Evolutionary conservation across 2,113 vertebrate genomes (phyloP).

Genomic region (Chaetodon trifascialis): DNA sequence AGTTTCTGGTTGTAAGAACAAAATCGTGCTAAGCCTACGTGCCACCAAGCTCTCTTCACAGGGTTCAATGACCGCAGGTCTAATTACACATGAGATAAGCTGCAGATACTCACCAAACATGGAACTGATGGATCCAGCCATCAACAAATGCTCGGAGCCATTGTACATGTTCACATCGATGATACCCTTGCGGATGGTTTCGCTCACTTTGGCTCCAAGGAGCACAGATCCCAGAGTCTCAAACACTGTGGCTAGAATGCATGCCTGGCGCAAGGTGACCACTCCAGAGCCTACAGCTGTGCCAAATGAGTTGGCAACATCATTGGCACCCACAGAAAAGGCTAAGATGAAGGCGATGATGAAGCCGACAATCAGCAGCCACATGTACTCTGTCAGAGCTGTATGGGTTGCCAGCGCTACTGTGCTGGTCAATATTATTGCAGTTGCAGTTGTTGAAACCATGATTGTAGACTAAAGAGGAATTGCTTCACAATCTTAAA

Average conservation of each 20-base stretch:
- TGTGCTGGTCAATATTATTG: constrained; percentile 63
- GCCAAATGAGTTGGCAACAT: constrained; percentile 98
- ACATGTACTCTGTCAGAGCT: constrained; percentile 79
- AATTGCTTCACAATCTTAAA: constrained; percentile 78
- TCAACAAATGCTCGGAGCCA: constrained; percentile 80
- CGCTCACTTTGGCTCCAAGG: constrained; percentile 95
- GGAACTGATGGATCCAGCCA: constrained; percentile 91
- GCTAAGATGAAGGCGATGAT: constrained; percentile 96
- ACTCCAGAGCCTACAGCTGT: constrained; percentile 97
- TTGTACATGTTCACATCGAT: constrained; percentile 93
- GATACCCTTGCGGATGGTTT: constrained; percentile 95
- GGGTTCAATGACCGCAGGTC: neutral
- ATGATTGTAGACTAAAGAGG: constrained; percentile 73
- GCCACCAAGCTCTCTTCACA: neutral
- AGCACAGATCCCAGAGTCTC: constrained; percentile 95
- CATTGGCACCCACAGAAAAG: constrained; percentile 97
- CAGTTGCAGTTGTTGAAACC: constrained; percentile 72
- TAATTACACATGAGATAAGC: constrained; percentile 11
- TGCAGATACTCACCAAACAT: constrained; percentile 93
- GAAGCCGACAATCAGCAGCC: constrained; percentile 94
- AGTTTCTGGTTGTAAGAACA: neutral
- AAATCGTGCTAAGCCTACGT: neutral
- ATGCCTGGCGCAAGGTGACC: constrained; percentile 94
- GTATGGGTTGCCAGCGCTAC: neutral
- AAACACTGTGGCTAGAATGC: constrained; percentile 93